phyloP scores from a whole-genome alignment of 2,113 vertebrate genomes.

The Oxyura jamaicensis region DNA sequence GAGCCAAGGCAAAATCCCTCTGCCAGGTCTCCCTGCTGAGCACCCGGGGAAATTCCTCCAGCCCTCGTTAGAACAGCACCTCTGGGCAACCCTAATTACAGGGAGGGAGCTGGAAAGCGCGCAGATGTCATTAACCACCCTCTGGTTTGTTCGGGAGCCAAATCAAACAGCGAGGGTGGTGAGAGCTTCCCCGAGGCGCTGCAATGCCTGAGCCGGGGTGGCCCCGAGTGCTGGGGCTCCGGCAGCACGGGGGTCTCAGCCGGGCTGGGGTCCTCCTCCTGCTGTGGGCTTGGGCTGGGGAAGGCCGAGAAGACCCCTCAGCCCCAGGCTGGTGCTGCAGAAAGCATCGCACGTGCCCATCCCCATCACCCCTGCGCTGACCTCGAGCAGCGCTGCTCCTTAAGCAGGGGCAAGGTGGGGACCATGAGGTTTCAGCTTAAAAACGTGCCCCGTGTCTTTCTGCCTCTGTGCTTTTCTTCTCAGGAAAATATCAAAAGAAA shows the following conservation, averaged over 20 bases:
- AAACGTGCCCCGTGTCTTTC: no score
- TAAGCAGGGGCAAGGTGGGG: no score
- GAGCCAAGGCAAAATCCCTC: background rate
- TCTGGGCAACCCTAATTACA: background rate
- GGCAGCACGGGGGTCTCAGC: accelerated
- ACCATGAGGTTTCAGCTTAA: no score
- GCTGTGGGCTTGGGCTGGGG: background rate
- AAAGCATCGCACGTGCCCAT: background rate
- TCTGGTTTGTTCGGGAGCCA: background rate
- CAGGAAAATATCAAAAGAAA: background rate
- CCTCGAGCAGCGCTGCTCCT: no score
- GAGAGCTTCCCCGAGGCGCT: background rate
- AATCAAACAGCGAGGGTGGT: background rate
- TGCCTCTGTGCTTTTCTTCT: background rate
- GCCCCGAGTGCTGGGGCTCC: accelerated
- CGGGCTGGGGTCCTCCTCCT: background rate
- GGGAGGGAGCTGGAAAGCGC: background rate
- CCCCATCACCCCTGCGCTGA: background rate
- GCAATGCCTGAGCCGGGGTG: background rate
- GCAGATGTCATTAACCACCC: background rate
- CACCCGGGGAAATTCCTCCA: background rate
- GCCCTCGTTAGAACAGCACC: background rate
- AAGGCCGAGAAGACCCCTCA: background rate
- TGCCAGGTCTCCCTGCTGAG: background rate
- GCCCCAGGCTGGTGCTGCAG: background rate